Base-by-base conservation (phyloP, 2,888 invertebrate genomes). In the Monopis laevigella region DNA sequence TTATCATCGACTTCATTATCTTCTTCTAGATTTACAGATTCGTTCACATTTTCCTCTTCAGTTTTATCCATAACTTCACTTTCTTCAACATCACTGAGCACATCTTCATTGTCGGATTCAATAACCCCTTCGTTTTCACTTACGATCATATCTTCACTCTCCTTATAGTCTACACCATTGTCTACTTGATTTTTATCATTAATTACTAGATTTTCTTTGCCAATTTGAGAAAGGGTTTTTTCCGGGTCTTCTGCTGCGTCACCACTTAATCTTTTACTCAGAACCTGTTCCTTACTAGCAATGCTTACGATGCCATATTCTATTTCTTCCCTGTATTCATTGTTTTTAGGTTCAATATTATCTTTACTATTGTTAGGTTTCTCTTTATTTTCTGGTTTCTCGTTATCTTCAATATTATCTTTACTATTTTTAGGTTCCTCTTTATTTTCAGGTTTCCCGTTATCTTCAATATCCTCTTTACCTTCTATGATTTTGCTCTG, bases 401-500 rank as follows among this genome's bases (percentile, higher is more conserved):
- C 19, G 29, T 39, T 41, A 38, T 43, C 44, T 18, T 40, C 42
- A 18, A 39, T 49, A 13, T 44, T 42, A 12, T 49, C 42, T 39
- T 50, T 38, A 40, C 46, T 45, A 11, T 41, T 27, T 21, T 46
- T 39, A n/a, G 26, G 38, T 35, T 28, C 42, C 11, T 30, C 28
- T 27, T 39, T 6, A 8, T 5, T 43, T 14, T 41, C 44, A 21
- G 29, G 38, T 18, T 47, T 42, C 4, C 39, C 30, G 24, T 36
- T 41, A 38, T 45, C 46, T 40, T 45, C 28, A 26, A 43, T 42
- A 38, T 32, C 40, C 16, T 40, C 36, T 35, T 18, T 29, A 21
- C n/a, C 17, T 11, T 30, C 26, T 18, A 12, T 42, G n/a, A 12
- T 18, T 12, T 13, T 28, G 44, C 14, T 39, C 40, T 44, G 38